These are phyloP conservation scores for Hydrolagus affinis DNA, from an alignment of 2,113 vertebrate species.

Conservation along the genomic window DNA sequence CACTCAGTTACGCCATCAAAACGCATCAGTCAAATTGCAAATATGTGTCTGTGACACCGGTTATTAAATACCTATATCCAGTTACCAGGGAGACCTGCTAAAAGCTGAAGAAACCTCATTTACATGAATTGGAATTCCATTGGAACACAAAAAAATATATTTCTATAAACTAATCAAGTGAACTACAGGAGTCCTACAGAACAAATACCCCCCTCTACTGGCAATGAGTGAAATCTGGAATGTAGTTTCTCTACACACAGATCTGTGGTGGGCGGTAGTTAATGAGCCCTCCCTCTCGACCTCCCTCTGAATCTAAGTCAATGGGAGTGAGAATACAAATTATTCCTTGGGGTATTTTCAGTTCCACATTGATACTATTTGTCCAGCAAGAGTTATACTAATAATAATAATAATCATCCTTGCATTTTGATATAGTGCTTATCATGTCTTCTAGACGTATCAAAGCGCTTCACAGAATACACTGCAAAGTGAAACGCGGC, in stretches of 20 bases:
- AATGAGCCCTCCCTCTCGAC: no score
- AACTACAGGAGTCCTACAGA: background rate
- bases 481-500: no score
- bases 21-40: background rate
- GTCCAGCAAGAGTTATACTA: background rate
- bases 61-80: slow-evolving; percentile 11
- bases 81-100: background rate
- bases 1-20: background rate
- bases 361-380: background rate
- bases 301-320: no score
- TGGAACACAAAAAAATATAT: background rate
- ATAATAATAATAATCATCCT: no score
- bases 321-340: no score
- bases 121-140: background rate
- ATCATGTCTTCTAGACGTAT: no score
- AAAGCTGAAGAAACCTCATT: slow-evolving; percentile 6
- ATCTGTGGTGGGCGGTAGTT: no score
- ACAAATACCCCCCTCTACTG: background rate
- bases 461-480: no score
- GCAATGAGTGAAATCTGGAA: background rate
- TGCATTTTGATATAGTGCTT: no score
- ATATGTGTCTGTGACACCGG: background rate
- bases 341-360: background rate
- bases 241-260: background rate
- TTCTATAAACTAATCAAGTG: background rate